A percentile compares a stretch with the other conserved stretches of the same genome.
These are phyloP conservation scores for Galeopsomyia nigrocyanea DNA, from an alignment of 2,888 invertebrate genomes.

Conservation along the genomic window DNA sequence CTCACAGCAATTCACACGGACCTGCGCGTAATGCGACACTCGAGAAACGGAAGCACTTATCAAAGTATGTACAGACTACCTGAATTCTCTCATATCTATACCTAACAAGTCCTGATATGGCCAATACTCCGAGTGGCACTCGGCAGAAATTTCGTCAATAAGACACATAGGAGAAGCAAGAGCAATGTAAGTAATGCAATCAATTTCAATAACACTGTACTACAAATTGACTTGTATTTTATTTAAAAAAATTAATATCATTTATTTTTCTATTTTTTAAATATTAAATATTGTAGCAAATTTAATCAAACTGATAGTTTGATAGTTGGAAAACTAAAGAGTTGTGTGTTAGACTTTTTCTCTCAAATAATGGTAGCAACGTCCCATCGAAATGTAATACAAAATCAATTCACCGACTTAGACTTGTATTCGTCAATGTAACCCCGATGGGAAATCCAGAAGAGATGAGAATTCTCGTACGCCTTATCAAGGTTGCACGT, in stretches of 20 bases:
- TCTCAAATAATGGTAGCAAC: not conserved
- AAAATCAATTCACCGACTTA: conserved; percentile 2
- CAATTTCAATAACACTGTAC: too few relatives aligned
- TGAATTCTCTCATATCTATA: not conserved
- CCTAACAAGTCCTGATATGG: not conserved
- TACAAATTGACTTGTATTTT: too few relatives aligned
- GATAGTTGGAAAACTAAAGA: not conserved
- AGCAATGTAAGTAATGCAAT: too few relatives aligned
- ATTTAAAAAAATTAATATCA: too few relatives aligned
- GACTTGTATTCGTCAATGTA: conserved; percentile 8
- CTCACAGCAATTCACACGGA: not conserved
- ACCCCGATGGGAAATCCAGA: not conserved
- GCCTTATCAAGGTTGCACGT: conserved; percentile 4
- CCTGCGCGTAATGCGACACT: conserved; percentile 9
- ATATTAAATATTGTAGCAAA: not conserved
- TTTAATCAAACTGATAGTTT: conserved; percentile 17
- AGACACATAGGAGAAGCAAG: too few relatives aligned
- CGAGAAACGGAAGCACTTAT: conserved; percentile 12
- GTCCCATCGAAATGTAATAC: not conserved
- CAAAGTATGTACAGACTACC: not conserved
- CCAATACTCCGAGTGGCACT: not conserved
- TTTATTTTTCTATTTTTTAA: not conserved
- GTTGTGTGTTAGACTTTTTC: not conserved
- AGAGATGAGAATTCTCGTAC: conserved; percentile 10
- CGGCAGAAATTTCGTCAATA: too few relatives aligned